Conservation (phyloP, 2,797 vertebrate genomes). For the Megalops cyprinoides region DNA sequence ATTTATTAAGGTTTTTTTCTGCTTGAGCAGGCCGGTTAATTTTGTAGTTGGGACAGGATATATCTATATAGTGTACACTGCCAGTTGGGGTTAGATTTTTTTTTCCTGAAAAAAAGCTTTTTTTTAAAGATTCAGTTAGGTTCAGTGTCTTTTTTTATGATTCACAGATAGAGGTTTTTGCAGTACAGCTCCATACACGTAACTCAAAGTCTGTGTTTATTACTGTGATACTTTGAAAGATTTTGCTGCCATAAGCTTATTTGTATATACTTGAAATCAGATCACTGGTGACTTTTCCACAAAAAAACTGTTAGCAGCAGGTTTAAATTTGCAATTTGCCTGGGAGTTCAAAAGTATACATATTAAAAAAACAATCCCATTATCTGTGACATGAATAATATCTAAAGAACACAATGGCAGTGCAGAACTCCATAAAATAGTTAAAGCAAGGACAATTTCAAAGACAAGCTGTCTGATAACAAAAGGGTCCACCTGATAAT, state of each 20-base stretch:
- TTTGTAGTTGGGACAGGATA: constrained; percentile 40
- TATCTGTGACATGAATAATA: constrained; percentile 81
- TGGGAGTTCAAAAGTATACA: constrained; percentile 53
- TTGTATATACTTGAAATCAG: constrained; percentile 53
- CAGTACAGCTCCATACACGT: constrained; percentile 49
- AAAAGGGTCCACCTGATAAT: constrained; percentile 77
- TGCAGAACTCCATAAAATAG: constrained; percentile 77
- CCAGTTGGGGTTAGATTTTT: constrained; percentile 58
- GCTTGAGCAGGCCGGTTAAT: constrained; percentile 47
- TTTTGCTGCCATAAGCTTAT: constrained; percentile 46
- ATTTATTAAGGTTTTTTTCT: constrained; percentile 60
- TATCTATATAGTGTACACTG: constrained; percentile 59
- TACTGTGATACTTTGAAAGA: constrained; percentile 46
- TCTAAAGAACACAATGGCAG: constrained; percentile 74
- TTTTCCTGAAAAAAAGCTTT: constrained; percentile 45
- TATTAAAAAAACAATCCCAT: constrained; percentile 58
- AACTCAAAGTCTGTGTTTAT: constrained; percentile 50
- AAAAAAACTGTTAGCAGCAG: constrained; percentile 58
- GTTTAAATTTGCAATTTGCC: constrained; percentile 67
- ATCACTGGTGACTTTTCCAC: constrained; percentile 50
- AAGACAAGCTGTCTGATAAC: constrained; percentile 73
- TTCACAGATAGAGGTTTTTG: constrained; percentile 43
- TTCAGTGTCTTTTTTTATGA: constrained; percentile 48
- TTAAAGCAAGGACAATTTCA: constrained; percentile 76
- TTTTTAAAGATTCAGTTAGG: constrained; percentile 46